Evolutionary conservation across 2,888 invertebrate species (phyloP), one percentile per base, ranked within the genome.

Genomic region (Zele albiditarsus): DNA sequence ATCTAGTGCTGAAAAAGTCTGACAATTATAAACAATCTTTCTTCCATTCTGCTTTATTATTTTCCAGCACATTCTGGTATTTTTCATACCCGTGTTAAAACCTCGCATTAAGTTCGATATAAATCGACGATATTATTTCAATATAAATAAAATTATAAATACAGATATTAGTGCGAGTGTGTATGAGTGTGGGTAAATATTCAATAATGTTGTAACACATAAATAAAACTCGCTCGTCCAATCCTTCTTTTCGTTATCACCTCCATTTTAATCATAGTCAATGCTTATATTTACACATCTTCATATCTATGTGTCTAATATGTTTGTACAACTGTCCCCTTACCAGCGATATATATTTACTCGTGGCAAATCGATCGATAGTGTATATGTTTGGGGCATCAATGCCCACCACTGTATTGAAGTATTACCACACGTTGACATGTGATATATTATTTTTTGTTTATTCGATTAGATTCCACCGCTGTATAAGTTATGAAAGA

Each of bases 321-420:
- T 84, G 82, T 84, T 83, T 84, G 82, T 81, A 84, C 82, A 84
- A 84, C 82, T 83, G 83, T 83, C 79, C 77, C 79, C 75, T 76
- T 75, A 53, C 69, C 42, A 49, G 25, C 53, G 28, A n/a, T 23
- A 66, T 53, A 74, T 74, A 79, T 78, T 75, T 75, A 79, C 71
- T 68, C 65, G 38, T 65, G 33, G 38, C 58, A 27, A 53, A 74
- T 28, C 27, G 72, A 76, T 71, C 66, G 58, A 73, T 71, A 69
- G 49, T 73, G 38, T 62, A 20, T 12, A 62, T 62, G 63, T 27
- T 62, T 33, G 16, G 16, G 5, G 42, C 57, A 46, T 38, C 74
- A 79, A 78, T 78, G 72, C 76, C 20, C 42, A 53, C 42, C 53
- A 76, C 67, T 78, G 76, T 76, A 23, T 66, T 33, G 63, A 33